Evolutionary conservation across 2,113 vertebrate genomes (phyloP).

Genomic region (Eublepharis macularius): DNA sequence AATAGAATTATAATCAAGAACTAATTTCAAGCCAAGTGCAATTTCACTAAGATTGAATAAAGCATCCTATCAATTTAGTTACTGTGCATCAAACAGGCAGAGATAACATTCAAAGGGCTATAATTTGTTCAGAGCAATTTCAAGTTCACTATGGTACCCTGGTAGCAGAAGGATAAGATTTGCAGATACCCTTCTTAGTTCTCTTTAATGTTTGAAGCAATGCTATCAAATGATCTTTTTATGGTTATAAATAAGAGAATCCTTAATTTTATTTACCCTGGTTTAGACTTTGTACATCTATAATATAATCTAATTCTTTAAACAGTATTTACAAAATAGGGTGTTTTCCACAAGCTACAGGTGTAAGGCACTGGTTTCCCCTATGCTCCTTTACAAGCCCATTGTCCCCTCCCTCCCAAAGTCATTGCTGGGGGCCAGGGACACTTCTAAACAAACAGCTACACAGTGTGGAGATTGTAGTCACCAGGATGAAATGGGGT

Average conservation of each 20-base stretch:
- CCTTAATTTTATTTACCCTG: not conserved
- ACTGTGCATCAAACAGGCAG: constrained; percentile 38
- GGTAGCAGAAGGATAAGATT: constrained; percentile 43
- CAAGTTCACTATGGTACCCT: constrained; percentile 39
- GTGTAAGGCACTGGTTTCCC: no score
- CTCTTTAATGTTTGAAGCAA: not conserved
- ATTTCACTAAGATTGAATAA: constrained; percentile 59
- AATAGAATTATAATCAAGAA: constrained; percentile 63
- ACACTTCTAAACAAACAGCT: no score
- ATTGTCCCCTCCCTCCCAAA: no score
- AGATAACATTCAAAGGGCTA: constrained; percentile 44
- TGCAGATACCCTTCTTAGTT: constrained; percentile 11
- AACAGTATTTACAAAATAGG: not conserved
- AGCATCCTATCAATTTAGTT: constrained; percentile 54
- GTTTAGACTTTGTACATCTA: not conserved
- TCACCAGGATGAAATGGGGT: no score
- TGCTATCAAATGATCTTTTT: constrained; percentile 21
- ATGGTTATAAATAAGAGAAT: not conserved
- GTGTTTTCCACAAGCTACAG: not conserved
- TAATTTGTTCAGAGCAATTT: constrained; percentile 46
- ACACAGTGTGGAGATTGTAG: no score
- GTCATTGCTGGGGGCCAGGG: no score
- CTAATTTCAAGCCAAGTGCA: constrained; percentile 62
- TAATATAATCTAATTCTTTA: not conserved
- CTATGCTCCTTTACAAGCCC: no score